Evolutionary conservation across 2,113 vertebrate species (phyloP), one percentile per base, ranked within the genome.

Genomic region (Saccopteryx leptura): DNA sequence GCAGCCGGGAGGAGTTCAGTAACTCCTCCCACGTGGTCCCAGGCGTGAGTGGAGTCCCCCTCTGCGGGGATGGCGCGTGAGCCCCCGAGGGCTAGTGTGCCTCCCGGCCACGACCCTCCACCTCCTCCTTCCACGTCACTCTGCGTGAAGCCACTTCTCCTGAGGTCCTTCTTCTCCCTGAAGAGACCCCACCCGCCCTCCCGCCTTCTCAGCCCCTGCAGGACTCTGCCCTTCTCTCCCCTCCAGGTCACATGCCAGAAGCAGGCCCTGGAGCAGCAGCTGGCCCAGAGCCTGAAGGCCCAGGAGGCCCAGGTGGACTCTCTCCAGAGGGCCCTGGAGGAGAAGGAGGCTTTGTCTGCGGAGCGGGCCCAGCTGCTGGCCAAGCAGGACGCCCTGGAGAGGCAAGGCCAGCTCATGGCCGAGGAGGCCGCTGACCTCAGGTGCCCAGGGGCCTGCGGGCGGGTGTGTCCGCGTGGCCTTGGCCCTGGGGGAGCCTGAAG

Each of bases 391-490:
- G 97, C 98, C 13, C 97, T 98, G 93, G 98, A 99, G 90, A 98
- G 98, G 95, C 99, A 98, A 94, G 91, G 97, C 92, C 98, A 93
- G 71, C 98, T 97, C 90, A 93, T 98, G 39, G 96, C 98, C 39
- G 98, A 99, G 93, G 99, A 99, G 94, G 97, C 98, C 60, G 96
- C 98, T 48, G 95, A 95, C 17, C 98, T 99, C 94, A 99, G 99
- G 99, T 99, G 96, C 79, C 28, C 58, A 97, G 98, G 98, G 98
- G 14, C 56, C 50, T 14, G 12, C 48, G 11, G 5, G 6, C 61
- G 48, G 17, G 15, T 0, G 1, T 17, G 17, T 3, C 48, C 9
- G 1, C 0, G 0, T 21, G 71, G 21, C 60, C 54, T 46, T 4
- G 15, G 15, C 28, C 80, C 21, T 17, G 2, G 0, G 56, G n/a